phyloP scores from a whole-genome alignment of 2,888 invertebrate genomes.

The Cyrtodaria siliqua region DNA sequence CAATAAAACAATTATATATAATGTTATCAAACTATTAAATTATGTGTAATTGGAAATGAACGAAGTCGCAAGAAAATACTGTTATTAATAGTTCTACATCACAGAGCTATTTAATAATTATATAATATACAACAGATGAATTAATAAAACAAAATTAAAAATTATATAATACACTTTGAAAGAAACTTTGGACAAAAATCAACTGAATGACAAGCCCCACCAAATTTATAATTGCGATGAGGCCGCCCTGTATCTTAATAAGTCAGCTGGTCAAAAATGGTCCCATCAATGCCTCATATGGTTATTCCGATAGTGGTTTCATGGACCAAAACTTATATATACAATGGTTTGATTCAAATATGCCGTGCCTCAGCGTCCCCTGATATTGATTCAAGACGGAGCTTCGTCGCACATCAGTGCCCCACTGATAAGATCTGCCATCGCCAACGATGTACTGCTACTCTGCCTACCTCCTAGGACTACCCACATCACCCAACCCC shows the following conservation, averaged over 20 bases:
- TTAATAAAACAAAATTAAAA: too few relatives aligned
- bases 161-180: too few relatives aligned
- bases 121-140: too few relatives aligned
- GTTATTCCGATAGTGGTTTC: constrained; percentile 10
- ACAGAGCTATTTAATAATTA: too few relatives aligned
- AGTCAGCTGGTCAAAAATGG: constrained; percentile 24
- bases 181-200: neutral
- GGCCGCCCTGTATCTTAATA: constrained; percentile 24
- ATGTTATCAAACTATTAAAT: too few relatives aligned
- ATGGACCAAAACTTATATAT: constrained; percentile 33
- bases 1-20: too few relatives aligned
- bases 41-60: too few relatives aligned
- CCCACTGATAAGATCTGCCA: constrained; percentile 25
- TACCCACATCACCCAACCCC: constrained; percentile 10
- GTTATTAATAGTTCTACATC: too few relatives aligned
- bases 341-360: too few relatives aligned
- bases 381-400: too few relatives aligned
- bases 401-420: constrained; percentile 1
- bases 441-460: constrained; percentile 47
- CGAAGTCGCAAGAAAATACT: too few relatives aligned
- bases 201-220: neutral
- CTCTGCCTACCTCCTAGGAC: constrained; percentile 29
- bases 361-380: too few relatives aligned
- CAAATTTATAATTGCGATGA: constrained; percentile 28
- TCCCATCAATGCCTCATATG: constrained; percentile 3